Base-by-base conservation (phyloP, 2,888 invertebrate genomes). In the Ptychoptera contaminata region DNA sequence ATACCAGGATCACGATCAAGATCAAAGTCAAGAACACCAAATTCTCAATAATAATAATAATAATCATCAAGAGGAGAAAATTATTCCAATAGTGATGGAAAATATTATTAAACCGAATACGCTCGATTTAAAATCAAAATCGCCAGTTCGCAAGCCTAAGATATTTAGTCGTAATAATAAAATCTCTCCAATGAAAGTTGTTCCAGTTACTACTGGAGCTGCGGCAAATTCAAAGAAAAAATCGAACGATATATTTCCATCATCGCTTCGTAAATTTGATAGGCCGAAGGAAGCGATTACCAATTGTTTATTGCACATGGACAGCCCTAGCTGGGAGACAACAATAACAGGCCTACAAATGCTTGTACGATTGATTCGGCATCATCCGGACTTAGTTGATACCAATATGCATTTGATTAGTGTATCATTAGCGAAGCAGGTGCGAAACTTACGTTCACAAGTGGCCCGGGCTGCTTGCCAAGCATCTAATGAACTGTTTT, bases 371-470 rank as follows among this genome's bases (percentile, higher is more conserved):
- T 64, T 91, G 16, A 76, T 79, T 1, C 70, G 72, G 37, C 77
- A 82, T 53, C 72, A 79, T 52, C 68, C 76, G 0, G 82, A 78
- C 16, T 61, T 71, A 12, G 53, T 81, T 36, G 74, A 76, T 43
- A 57, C 70, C 1, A 76, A 82, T 49, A 74, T 84, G 47, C 82
- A 82, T 40, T 73, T 79, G 16, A 70, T 78, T 16, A 79, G 77
- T 62, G 71, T 80, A n/a, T 71, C 76, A 48, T 63, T 90, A 16
- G 77, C 84, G 1, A 71, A 74, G 48, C 82, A 92, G 56, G 81
- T 90, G 40, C 82, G 82, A 52, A 96, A 92, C 63, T 70, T 97
- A 48, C 74, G 97, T 16, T 96, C 96, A 0, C 88, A 93, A 59
- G 93, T 93, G 0, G 82, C 94, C 0, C 73, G 94, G 40, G 76